Base-by-base conservation (phyloP, 2,113 vertebrate genomes). In the Paedocypris sp. region DNA sequence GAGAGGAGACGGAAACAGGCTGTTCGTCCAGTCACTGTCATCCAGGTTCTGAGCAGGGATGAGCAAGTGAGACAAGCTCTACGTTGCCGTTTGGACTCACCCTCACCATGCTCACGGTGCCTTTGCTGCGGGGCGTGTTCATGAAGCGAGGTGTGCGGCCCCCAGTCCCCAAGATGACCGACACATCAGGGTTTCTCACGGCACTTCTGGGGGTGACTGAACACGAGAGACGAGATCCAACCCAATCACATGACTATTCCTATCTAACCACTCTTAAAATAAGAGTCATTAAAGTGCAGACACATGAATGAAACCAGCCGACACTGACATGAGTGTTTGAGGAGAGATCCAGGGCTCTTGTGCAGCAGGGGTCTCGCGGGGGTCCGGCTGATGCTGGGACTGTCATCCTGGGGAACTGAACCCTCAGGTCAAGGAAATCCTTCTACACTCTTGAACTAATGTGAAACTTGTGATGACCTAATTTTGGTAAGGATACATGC, bases 1-100 rank as follows among this genome's bases (percentile, higher is more conserved):
- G 7, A 82, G 69, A 16, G 90, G 86, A 0, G 89, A 90, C 0
- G 69, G 47, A 72, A 74, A 81, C 32, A 90, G 75, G 8, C 83
- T 77, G 74, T 79, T 71, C 5, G 89, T 85, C 90, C 92, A 96
- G 22, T 77, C 88, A 47, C 87, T 92, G 64, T 94, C 93, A 42
- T 96, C 91, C 77, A 92, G 56, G 69, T 90, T 86, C 77, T 87
- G 29, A 8, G n/a, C n/a, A n/a, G n/a, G n/a, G n/a, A n/a, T n/a
- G n/a, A n/a, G n/a, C n/a, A n/a, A n/a, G n/a, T n/a, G n/a, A n/a
- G n/a, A n/a, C n/a, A n/a, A n/a, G n/a, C n/a, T n/a, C n/a, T n/a
- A n/a, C n/a, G n/a, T n/a, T n/a, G n/a, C n/a, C n/a, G n/a, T n/a
- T n/a, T n/a, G n/a, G n/a, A n/a, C n/a, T n/a, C n/a, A n/a, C 22